Percentiles rank a stretch among this genome's conserved stretches.
Evolutionary conservation across 2,888 invertebrate species (phyloP).

Genomic region (Junonia oenone): DNA sequence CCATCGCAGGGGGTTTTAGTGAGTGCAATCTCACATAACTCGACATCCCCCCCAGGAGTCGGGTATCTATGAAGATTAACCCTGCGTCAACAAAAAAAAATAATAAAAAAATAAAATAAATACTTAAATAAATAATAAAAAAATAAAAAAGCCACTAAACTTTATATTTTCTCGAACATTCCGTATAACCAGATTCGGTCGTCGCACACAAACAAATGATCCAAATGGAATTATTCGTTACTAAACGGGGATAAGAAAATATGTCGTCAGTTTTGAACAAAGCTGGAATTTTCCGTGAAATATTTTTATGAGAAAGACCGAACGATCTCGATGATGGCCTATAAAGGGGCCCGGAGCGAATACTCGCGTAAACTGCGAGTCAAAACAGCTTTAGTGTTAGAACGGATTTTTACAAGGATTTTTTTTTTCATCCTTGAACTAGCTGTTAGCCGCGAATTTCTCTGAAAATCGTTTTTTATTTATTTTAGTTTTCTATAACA

Average conservation of each 20-base stretch:
- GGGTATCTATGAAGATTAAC: too few species aligned
- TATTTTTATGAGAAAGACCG: background rate
- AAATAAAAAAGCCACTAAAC: too few species aligned
- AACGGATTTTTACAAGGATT: background rate
- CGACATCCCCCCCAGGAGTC: too few species aligned
- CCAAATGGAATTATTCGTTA: background rate
- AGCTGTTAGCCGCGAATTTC: too few species aligned
- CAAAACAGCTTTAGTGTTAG: background rate
- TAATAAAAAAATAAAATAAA: too few species aligned
- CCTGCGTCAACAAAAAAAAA: too few species aligned
- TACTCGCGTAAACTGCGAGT: slow-evolving; percentile 7
- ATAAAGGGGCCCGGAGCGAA: slow-evolving; percentile 13
- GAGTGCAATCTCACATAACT: too few species aligned
- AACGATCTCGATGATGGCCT: slow-evolving; percentile 7
- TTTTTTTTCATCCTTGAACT: background rate
- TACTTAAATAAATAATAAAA: too few species aligned
- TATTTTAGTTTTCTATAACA: too few species aligned
- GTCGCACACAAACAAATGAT: background rate
- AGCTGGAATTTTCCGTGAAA: background rate
- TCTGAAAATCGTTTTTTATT: too few species aligned
- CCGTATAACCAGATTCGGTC: background rate
- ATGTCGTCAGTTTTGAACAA: background rate
- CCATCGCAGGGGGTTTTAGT: too few species aligned
- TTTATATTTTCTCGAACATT: too few species aligned
- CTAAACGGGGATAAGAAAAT: background rate